phyloP scores from a whole-genome alignment of 1,140 invertebrate species.

The Scaptomyza montana region DNA sequence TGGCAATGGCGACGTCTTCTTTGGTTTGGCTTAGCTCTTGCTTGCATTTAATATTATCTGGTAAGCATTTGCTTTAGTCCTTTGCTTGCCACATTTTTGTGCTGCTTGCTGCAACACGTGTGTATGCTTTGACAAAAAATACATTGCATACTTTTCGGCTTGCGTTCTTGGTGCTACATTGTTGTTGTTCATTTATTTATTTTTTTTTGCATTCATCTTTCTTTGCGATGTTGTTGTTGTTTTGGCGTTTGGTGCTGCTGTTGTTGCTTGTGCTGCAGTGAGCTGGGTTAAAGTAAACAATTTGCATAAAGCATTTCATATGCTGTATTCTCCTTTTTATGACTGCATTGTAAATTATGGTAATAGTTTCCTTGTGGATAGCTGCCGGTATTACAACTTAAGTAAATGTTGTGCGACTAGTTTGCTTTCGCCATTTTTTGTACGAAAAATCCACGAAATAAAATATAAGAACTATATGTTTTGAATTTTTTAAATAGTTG shows the following conservation, averaged over 20 bases:
- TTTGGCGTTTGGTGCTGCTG: constrained; percentile 14
- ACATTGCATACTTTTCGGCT: constrained; percentile 53
- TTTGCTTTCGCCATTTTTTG: neutral
- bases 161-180: neutral
- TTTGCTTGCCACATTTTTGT: constrained; percentile 19
- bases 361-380: constrained; percentile 38
- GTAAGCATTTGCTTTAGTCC: constrained; percentile 51
- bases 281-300: constrained; percentile 59
- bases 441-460: neutral
- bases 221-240: constrained; percentile 23
- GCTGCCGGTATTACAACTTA: constrained; percentile 29
- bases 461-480: neutral
- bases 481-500: no score
- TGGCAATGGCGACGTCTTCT: constrained; percentile 21
- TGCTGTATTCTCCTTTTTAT: constrained; percentile 45
- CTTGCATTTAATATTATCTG: constrained; percentile 63
- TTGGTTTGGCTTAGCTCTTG: constrained; percentile 4
- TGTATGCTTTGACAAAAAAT: constrained; percentile 50
- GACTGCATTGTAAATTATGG: constrained; percentile 43
- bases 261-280: constrained; percentile 24
- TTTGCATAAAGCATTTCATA: constrained; percentile 74
- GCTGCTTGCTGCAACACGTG: constrained; percentile 32
- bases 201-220: constrained; percentile 17
- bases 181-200: no score
- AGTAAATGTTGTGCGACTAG: constrained; percentile 23